phyloP scores from a whole-genome alignment of 1,140 invertebrate species.

The Mamestra configurata region DNA sequence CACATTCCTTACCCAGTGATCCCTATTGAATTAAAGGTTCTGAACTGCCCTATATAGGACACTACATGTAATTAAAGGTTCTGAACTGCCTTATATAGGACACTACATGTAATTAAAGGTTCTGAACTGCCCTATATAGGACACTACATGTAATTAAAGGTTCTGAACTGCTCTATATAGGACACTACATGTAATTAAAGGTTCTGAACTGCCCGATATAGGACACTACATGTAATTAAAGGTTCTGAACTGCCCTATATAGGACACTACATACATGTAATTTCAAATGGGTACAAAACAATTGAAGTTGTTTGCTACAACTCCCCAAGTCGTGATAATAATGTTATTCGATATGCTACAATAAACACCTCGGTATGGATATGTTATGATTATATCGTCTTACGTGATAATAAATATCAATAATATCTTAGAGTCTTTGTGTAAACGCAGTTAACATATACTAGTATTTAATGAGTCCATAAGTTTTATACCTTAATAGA shows the following conservation, averaged over 20 bases:
- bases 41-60: neutral
- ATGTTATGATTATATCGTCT: slow-evolving; percentile 26
- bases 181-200: neutral
- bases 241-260: neutral
- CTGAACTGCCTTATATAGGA: neutral
- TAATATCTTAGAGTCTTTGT: slow-evolving; percentile 30
- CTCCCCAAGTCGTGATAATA: slow-evolving; percentile 22
- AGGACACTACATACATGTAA: neutral
- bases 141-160: neutral
- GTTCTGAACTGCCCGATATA: slow-evolving; percentile 1
- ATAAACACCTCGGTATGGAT: neutral
- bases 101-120: neutral
- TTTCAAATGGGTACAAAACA: neutral
- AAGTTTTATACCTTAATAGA: neutral
- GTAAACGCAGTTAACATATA: neutral
- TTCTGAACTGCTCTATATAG: slow-evolving; percentile 2
- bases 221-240: neutral
- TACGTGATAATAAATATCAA: slow-evolving; percentile 33
- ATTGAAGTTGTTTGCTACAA: neutral
- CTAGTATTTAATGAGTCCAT: neutral
- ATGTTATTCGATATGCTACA: slow-evolving; percentile 24
- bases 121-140: slow-evolving; percentile 1
- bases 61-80: neutral
- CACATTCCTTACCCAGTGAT: neutral
- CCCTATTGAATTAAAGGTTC: neutral